Conservation (phyloP, 2,888 invertebrate genomes). For the Heliconius cydno region DNA sequence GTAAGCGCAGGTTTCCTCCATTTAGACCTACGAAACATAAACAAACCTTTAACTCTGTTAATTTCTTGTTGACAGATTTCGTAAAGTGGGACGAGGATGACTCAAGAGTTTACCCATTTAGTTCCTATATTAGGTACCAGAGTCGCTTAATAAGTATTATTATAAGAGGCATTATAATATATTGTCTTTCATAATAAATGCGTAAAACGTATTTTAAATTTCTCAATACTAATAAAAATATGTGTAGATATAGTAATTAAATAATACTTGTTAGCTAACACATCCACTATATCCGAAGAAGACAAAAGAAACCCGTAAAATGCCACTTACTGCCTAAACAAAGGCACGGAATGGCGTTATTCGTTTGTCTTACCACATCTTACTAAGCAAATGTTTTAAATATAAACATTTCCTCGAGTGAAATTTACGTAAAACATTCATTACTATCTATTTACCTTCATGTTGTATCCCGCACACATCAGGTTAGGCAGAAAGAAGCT, state of each 20-base stretch:
- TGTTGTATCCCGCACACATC: no score
- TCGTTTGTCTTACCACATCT: not conserved
- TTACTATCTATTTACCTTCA: no score
- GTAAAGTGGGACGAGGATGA: slow-evolving; percentile 20
- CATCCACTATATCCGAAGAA: not conserved
- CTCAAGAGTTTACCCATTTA: slow-evolving; percentile 13
- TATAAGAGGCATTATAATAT: not conserved
- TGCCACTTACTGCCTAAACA: not conserved
- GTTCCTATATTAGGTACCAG: not conserved
- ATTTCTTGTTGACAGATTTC: slow-evolving; percentile 19
- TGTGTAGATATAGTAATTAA: not conserved
- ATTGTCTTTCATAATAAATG: not conserved
- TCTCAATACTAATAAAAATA: not conserved
- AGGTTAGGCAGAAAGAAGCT: no score
- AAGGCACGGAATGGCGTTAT: not conserved
- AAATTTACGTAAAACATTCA: no score
- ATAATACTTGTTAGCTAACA: not conserved
- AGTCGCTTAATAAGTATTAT: not conserved
- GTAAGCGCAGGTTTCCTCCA: not conserved
- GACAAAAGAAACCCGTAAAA: not conserved
- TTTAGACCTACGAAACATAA: not conserved
- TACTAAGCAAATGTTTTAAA: not conserved
- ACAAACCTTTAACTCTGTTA: slow-evolving; percentile 10
- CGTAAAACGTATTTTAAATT: not conserved
- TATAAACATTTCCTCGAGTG: no score